Base-by-base conservation (phyloP, 2,888 invertebrate species). In the Tridacna crocea region DNA sequence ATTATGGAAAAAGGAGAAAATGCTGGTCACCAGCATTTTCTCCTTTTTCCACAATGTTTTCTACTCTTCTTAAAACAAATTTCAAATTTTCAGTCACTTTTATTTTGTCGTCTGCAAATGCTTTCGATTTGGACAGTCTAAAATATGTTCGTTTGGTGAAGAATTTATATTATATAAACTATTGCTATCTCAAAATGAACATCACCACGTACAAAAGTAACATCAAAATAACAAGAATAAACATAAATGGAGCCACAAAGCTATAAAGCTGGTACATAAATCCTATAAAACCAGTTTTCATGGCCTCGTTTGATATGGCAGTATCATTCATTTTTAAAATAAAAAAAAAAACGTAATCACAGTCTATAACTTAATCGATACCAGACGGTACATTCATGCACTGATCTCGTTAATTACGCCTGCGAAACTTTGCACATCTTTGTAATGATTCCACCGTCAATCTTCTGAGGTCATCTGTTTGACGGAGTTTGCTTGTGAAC, bases 191-290 rank as follows among this genome's bases (percentile, higher is more conserved):
- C 27, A 80, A 70, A 17, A 80, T 76, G 36, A 80, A 76, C 61
- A 80, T 72, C 4, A 72, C 76, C 0, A 80, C 76, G 61, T 80
- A 80, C 72, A 80, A n/a, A 4, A 80, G 63, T 55, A 80, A 65
- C 80, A 80, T 80, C 13, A 80, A 65, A 22, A 80, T 80, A 22
- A 80, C 80, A 24, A 80, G 63, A 17, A 80, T 72, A 58, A 80
- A 80, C 72, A 80, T 72, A 46, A 75, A 70, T 15, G 80, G 80
- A 12, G 80, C 76, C 11, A 80, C 61, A 36, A 72, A 55, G 22
- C 75, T 72, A 48, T 80, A 80, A n/a, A 80, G 63, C 22, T 72
- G 51, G 72, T 80, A 80, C 75, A 80, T 76, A 36, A 80, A 76
- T 19, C 75, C 76, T n/a, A 80, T 72, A 58, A 80, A 80, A 26